These are phyloP conservation scores for Bombus picipes DNA, from an alignment of 1,140 invertebrate genomes.

Conservation along the genomic window DNA sequence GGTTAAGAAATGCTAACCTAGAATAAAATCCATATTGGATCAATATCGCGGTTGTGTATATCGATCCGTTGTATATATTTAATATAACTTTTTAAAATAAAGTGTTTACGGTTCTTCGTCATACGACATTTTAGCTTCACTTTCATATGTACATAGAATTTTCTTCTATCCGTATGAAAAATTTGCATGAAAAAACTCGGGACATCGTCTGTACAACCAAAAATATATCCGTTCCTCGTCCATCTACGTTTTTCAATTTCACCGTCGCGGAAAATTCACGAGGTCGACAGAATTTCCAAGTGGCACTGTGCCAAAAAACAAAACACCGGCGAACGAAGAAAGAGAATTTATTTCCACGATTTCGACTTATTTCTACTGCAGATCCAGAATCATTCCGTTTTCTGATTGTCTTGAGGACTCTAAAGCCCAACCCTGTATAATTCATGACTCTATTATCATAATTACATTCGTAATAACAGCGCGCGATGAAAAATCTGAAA, in stretches of 20 bases:
- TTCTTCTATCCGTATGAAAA: background rate
- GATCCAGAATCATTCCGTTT: background rate
- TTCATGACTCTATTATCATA: constrained; percentile 54
- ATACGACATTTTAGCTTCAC: background rate
- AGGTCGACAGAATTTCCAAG: background rate
- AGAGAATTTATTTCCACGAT: constrained; percentile 21
- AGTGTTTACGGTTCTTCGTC: background rate
- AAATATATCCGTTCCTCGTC: background rate
- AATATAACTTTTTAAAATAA: background rate
- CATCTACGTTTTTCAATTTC: background rate
- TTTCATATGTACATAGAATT: too few relatives aligned
- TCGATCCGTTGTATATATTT: background rate
- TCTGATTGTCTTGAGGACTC: constrained; percentile 20
- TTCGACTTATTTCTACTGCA: constrained; percentile 12
- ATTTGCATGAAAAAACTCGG: background rate
- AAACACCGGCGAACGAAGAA: background rate
- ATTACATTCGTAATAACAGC: constrained; percentile 49
- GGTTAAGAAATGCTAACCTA: background rate
- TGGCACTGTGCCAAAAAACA: background rate
- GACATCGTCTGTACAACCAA: background rate
- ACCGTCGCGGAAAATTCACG: background rate
- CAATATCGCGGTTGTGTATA: background rate
- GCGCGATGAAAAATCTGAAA: constrained; percentile 24
- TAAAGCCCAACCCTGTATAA: constrained; percentile 31
- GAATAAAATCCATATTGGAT: background rate